Base-by-base conservation (phyloP, 1,140 invertebrate species). In the Streblospio benedicti region DNA sequence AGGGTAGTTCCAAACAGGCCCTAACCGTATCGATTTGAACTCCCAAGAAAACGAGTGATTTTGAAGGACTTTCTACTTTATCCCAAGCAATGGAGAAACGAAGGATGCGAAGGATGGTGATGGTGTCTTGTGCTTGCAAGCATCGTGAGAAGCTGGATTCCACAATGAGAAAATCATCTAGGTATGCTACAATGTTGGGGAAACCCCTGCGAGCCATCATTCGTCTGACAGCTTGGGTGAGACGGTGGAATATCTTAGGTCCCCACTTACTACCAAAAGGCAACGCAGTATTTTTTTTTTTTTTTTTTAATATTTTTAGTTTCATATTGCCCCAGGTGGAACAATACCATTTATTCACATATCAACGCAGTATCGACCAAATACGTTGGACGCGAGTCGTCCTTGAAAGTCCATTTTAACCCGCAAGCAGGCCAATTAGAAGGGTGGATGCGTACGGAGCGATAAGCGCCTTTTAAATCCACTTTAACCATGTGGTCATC, bases 151-250 rank as follows among this genome's bases (percentile, higher is more conserved):
- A 30, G 16, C 23, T 51, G 32, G 53, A 23, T 51, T 43, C 60
- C 30, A 53, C 57, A 14, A 61, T 51, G 27, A 62, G 52, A 32
- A 62, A 62, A 51, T 57, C 61, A 47, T 62, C 61, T 54, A 62
- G 54, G 25, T 62, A 58, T n/a, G 50, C 55, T 6, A 54, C 51
- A 2, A 30, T 32, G 14, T 35, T 30, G 38, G 27, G 18, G 51
- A 25, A 44, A 43, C 27, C 27, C 16, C 28, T 27, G 3, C 41
- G 51, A 30, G 45, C 56, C 55, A 57, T 57, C 27, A 59, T 52
- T 32, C 57, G 32, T 12, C 31, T 43, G 14, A 61, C 52, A 35
- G 51, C 43, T 16, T 53, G 51, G 12, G 59, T 55, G 4, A 61
- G 38, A 27, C 32, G 25, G 35, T 61, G 59, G 51, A 61, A 61